phyloP scores from a whole-genome alignment of 2,797 vertebrate genomes.

The Pempheris klunzingeri region DNA sequence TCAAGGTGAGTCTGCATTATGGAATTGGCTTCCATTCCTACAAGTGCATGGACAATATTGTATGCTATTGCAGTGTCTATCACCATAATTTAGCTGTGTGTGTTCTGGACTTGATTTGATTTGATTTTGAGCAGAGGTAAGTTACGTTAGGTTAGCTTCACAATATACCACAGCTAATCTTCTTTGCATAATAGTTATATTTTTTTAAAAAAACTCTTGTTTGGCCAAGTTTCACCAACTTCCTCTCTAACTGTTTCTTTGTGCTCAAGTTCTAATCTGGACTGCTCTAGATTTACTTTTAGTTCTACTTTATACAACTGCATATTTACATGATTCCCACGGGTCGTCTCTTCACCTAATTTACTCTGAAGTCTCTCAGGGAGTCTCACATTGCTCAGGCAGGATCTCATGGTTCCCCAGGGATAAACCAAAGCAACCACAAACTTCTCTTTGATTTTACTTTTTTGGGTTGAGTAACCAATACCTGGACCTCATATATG shows the following conservation, averaged over 20 bases:
- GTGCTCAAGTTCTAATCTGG: slow-evolving; percentile 60
- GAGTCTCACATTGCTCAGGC: slow-evolving; percentile 68
- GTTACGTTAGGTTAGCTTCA: background rate
- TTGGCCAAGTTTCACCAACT: slow-evolving; percentile 21
- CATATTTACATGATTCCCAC: slow-evolving; percentile 73
- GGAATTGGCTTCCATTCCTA: slow-evolving; percentile 38
- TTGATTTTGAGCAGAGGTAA: background rate
- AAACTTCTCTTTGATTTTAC: slow-evolving; percentile 62
- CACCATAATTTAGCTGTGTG: background rate
- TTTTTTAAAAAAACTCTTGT: slow-evolving; percentile 12
- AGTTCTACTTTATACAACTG: slow-evolving; percentile 70
- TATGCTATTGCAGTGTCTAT: background rate
- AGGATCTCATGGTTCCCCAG: slow-evolving; percentile 63
- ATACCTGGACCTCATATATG: slow-evolving; percentile 33
- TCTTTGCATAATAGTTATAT: slow-evolving; percentile 17
- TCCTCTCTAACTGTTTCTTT: slow-evolving; percentile 43
- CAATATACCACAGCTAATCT: background rate
- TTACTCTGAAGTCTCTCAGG: slow-evolving; percentile 73
- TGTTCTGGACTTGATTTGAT: slow-evolving; percentile 9
- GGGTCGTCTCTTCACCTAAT: slow-evolving; percentile 74
- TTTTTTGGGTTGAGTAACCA: slow-evolving; percentile 42
- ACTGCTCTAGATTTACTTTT: slow-evolving; percentile 78
- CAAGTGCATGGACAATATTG: slow-evolving; percentile 16
- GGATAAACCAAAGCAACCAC: slow-evolving; percentile 61
- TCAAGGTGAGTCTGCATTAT: slow-evolving; percentile 89